A percentile compares a stretch with the other conserved stretches of the same genome.
Evolutionary conservation across 2,888 invertebrate genomes (phyloP).

Genomic region (Lepidonotus clava): DNA sequence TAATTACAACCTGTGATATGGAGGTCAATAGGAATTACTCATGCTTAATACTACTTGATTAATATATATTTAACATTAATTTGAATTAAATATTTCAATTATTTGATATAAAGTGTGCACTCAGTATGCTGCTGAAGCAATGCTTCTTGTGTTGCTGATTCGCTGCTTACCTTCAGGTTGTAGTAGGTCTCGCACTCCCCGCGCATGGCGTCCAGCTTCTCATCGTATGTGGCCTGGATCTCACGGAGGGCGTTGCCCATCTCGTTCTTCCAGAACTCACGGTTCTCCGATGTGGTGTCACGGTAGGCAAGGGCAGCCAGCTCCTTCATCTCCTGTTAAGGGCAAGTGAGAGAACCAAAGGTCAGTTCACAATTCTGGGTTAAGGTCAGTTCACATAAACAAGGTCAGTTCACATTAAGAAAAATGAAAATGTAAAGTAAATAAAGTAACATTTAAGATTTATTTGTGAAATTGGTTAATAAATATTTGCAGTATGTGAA

Average conservation of each 20-base stretch:
- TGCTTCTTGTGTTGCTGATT: background rate
- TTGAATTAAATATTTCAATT: background rate
- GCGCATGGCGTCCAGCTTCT: slow-evolving; percentile 80
- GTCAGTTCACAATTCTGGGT: background rate
- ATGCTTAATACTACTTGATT: background rate
- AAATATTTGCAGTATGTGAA: background rate
- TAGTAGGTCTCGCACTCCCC: slow-evolving; percentile 82
- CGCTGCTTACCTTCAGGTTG: slow-evolving; percentile 81
- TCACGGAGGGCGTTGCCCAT: slow-evolving; percentile 82
- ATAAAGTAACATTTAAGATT: background rate
- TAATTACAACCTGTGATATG: too few relatives aligned
- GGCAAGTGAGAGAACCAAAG: background rate
- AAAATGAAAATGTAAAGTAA: background rate
- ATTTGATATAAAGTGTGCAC: background rate
- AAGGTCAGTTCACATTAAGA: too few relatives aligned
- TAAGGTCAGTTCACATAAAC: background rate
- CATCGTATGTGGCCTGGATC: slow-evolving; percentile 82
- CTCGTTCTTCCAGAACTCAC: slow-evolving; percentile 83
- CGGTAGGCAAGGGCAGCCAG: slow-evolving; percentile 81
- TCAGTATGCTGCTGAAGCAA: background rate
- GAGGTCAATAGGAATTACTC: too few relatives aligned
- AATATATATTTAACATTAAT: background rate
- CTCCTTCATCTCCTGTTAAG: slow-evolving; percentile 81
- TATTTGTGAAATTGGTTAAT: background rate
- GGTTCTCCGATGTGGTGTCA: slow-evolving; percentile 82